A percentile compares a stretch with the other conserved stretches of the same genome.
phyloP scores from a whole-genome alignment of 2,888 invertebrate genomes.

The Pandemis cinnamomeana region DNA sequence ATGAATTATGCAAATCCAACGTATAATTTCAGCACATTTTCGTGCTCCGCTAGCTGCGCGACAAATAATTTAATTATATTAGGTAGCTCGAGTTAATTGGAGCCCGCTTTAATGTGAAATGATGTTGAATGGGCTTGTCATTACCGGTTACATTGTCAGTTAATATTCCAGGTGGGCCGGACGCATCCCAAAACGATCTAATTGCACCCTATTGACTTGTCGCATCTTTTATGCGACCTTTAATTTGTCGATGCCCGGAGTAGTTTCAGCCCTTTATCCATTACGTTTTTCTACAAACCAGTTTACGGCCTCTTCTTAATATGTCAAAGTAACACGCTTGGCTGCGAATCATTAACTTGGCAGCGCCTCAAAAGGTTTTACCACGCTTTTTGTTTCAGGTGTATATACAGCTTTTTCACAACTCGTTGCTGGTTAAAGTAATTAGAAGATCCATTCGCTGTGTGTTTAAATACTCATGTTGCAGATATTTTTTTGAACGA shows the following conservation, averaged over 20 bases:
- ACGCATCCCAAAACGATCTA: slow-evolving; percentile 63
- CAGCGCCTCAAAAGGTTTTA: slow-evolving; percentile 61
- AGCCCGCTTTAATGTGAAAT: slow-evolving; percentile 49
- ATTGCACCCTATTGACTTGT: slow-evolving; percentile 61
- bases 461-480: slow-evolving; percentile 55
- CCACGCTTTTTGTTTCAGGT: slow-evolving; percentile 55
- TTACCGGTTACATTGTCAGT: slow-evolving; percentile 43
- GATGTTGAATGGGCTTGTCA: slow-evolving; percentile 49
- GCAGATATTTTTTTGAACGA: slow-evolving; percentile 40
- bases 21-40: slow-evolving; percentile 17
- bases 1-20: slow-evolving; percentile 33
- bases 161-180: slow-evolving; percentile 57
- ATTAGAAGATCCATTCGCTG: slow-evolving; percentile 68
- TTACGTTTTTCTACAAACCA: slow-evolving; percentile 67
- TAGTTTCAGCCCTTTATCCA: slow-evolving; percentile 52
- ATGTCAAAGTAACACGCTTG: slow-evolving; percentile 77
- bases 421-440: slow-evolving; percentile 63
- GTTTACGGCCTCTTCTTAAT: slow-evolving; percentile 75
- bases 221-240: slow-evolving; percentile 68
- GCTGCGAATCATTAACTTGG: slow-evolving; percentile 66
- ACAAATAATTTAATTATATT: slow-evolving; percentile 29
- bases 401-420: slow-evolving; percentile 57
- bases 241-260: slow-evolving; percentile 65
- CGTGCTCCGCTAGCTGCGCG: slow-evolving; percentile 11
- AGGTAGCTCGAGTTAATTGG: slow-evolving; percentile 18